Conservation (phyloP, 1,140 invertebrate genomes). For the Lepidurus couesii region DNA sequence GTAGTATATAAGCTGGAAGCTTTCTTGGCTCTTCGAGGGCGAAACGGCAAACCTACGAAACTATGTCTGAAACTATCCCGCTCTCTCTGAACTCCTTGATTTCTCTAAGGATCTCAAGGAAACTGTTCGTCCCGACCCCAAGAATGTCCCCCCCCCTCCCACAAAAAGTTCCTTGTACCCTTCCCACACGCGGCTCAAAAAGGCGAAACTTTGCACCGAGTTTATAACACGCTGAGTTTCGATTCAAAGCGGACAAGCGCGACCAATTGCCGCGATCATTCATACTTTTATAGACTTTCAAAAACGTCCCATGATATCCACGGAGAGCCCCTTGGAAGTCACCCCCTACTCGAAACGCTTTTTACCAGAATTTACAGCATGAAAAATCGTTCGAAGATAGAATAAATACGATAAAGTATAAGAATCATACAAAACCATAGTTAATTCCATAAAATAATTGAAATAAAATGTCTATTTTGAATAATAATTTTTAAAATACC, state of each 20-base stretch:
- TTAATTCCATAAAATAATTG: too few species aligned
- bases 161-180: neutral
- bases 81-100: neutral
- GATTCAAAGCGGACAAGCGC: slow-evolving; percentile 17
- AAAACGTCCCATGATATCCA: slow-evolving; percentile 2
- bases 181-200: neutral
- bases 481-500: too few species aligned
- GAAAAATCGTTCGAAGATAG: neutral
- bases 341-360: neutral
- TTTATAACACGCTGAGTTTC: slow-evolving; percentile 19
- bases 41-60: neutral
- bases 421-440: neutral
- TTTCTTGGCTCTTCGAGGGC: neutral
- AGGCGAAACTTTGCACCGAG: neutral
- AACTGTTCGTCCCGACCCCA: neutral
- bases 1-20: neutral
- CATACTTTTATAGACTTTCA: slow-evolving; percentile 20
- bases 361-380: neutral
- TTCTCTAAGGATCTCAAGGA: neutral
- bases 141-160: neutral
- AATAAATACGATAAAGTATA: neutral
- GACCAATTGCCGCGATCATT: slow-evolving; percentile 15
- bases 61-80: neutral
- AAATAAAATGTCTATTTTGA: too few species aligned
- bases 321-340: neutral